Conservation (phyloP, 2,113 vertebrate genomes). For the Ursus arctos region DNA sequence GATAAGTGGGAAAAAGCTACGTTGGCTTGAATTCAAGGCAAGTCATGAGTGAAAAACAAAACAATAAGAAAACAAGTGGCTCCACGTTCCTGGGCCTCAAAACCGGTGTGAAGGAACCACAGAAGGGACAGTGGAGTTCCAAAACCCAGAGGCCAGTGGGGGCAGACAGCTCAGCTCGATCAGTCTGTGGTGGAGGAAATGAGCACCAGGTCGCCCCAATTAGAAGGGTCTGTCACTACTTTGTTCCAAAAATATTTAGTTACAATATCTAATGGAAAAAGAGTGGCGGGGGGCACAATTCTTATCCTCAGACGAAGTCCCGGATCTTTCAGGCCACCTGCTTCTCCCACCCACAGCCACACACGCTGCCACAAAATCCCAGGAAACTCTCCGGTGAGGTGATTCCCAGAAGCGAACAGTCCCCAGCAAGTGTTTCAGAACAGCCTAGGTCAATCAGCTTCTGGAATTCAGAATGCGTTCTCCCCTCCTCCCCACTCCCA, state of each 20-base stretch:
- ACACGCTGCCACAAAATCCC: neutral
- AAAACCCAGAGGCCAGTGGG: neutral
- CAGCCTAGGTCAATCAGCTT: neutral
- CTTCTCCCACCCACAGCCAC: neutral
- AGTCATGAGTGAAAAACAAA: neutral
- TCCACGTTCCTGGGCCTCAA: neutral
- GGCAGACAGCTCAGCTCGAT: neutral
- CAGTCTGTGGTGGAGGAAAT: neutral
- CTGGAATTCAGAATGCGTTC: neutral
- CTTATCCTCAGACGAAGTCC: neutral
- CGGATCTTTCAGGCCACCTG: neutral
- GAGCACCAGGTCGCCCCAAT: neutral
- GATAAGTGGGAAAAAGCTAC: neutral
- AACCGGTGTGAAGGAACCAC: neutral
- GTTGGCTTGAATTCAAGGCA: neutral
- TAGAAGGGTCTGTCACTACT: neutral
- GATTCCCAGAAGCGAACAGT: neutral
- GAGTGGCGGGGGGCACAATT: neutral
- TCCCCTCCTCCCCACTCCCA: neutral
- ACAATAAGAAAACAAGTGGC: neutral
- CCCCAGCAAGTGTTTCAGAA: neutral
- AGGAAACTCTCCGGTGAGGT: neutral
- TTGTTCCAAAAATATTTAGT: slow-evolving; percentile 48
- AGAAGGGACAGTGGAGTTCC: neutral
- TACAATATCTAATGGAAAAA: neutral